Evolutionary conservation across 2,113 vertebrate genomes (phyloP).

Genomic region (Salvelinus namaycush): DNA sequence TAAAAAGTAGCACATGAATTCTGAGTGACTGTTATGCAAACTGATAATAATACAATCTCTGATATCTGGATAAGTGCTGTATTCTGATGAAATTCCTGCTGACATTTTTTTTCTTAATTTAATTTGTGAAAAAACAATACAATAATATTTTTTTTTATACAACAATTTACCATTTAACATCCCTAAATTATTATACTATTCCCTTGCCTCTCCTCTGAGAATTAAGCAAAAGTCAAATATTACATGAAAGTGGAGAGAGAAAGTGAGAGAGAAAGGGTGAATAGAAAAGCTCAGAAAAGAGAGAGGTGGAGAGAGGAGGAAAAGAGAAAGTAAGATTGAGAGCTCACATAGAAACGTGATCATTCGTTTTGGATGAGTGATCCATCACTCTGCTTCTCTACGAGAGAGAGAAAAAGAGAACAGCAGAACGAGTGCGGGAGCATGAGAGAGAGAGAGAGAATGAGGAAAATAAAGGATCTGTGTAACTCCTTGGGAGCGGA

Average conservation of each 20-base stretch:
- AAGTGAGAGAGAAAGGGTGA: background rate
- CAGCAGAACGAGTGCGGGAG: constrained; percentile 1
- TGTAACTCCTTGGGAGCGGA: constrained; percentile 31
- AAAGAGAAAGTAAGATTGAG: background rate
- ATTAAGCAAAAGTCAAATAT: background rate
- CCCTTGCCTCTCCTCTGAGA: background rate
- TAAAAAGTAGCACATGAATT: constrained; percentile 4
- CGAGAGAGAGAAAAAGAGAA: background rate
- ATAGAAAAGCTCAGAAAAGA: background rate
- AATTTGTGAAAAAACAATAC: too few species aligned
- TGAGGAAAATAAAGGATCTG: background rate
- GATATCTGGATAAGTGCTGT: too few species aligned
- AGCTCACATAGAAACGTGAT: background rate
- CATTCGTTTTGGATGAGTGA: constrained; percentile 15
- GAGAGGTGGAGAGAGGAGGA: background rate
- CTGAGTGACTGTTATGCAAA: background rate
- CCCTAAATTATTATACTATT: background rate
- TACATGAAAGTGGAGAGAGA: background rate
- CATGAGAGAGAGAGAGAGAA: background rate
- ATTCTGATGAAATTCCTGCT: too few species aligned
- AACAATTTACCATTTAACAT: too few species aligned
- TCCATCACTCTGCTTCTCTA: background rate
- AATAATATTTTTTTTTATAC: too few species aligned
- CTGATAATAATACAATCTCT: background rate
- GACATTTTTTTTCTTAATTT: too few species aligned